Conservation (phyloP, 2,888 invertebrate genomes). For the Drosophila hawaiiensis region DNA sequence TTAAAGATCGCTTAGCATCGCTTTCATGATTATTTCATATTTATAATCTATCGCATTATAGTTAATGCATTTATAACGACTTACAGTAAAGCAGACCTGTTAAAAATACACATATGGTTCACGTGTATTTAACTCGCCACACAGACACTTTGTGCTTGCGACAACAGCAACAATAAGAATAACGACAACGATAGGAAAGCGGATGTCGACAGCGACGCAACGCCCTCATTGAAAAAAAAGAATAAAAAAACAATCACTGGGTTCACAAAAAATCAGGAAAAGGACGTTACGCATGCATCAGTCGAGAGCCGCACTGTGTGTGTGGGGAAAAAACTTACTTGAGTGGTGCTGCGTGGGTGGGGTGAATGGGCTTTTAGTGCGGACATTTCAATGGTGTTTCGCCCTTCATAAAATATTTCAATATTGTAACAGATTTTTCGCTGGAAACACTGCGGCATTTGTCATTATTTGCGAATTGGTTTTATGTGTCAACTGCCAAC, state of each 20-base stretch:
- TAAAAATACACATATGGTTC: constrained; percentile 1
- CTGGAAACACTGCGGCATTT: constrained; percentile 37
- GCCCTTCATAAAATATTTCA: constrained; percentile 76
- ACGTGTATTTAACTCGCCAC: not conserved
- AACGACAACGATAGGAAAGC: constrained; percentile 23
- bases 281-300: constrained; percentile 67
- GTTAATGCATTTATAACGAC: constrained; percentile 16
- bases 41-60: not conserved
- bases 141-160: constrained; percentile 27
- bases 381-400: constrained; percentile 32
- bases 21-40: not conserved
- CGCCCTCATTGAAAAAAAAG: constrained; percentile 17
- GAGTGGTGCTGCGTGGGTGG: constrained; percentile 6
- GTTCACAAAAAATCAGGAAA: constrained; percentile 59
- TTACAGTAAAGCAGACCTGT: not conserved
- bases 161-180: constrained; percentile 36
- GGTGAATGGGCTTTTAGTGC: constrained; percentile 21
- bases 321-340: constrained; percentile 17
- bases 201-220: constrained; percentile 21
- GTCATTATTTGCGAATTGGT: constrained; percentile 71
- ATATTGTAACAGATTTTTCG: constrained; percentile 71
- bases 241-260: constrained; percentile 46
- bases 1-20: not conserved
- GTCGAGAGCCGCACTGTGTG: constrained; percentile 43
- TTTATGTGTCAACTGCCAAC: constrained; percentile 42